Percentiles rank a stretch among this genome's conserved stretches.
Evolutionary conservation across 2,797 vertebrate species (phyloP).

Genomic region (Enteromius argenteus): DNA sequence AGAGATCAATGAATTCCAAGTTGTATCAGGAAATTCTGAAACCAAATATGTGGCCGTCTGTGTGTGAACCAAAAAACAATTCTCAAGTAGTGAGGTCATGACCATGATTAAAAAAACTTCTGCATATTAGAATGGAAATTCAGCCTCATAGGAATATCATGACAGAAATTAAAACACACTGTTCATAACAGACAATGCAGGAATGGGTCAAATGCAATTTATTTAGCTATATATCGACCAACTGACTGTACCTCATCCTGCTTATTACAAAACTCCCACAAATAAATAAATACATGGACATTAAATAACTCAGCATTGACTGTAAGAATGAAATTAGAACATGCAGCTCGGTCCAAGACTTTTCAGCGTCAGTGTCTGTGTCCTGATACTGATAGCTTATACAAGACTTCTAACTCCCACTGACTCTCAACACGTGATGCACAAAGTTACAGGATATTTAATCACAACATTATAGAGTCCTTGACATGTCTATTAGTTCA

Average conservation of each 20-base stretch:
- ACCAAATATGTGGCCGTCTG: neutral
- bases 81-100: neutral
- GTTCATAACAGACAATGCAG: neutral
- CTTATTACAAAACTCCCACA: neutral
- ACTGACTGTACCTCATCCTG: neutral
- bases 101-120: neutral
- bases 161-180: neutral
- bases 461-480: slow-evolving; percentile 54
- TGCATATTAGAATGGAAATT: neutral
- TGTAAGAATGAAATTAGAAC: neutral
- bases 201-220: neutral
- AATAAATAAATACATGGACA: neutral
- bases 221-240: neutral
- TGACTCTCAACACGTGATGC: slow-evolving; percentile 37
- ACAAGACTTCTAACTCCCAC: slow-evolving; percentile 24
- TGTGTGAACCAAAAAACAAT: slow-evolving; percentile 2
- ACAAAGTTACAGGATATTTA: slow-evolving; percentile 55
- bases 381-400: slow-evolving; percentile 36
- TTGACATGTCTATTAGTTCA: slow-evolving; percentile 32
- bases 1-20: slow-evolving; percentile 4
- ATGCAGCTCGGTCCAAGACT: neutral
- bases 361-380: slow-evolving; percentile 49
- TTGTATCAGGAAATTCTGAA: neutral
- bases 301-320: neutral
- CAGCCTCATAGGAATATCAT: neutral